A percentile compares a stretch with the other conserved stretches of the same genome.
These are phyloP conservation scores for Saturnia pavonia DNA, from an alignment of 2,888 invertebrate genomes.

Conservation along the genomic window DNA sequence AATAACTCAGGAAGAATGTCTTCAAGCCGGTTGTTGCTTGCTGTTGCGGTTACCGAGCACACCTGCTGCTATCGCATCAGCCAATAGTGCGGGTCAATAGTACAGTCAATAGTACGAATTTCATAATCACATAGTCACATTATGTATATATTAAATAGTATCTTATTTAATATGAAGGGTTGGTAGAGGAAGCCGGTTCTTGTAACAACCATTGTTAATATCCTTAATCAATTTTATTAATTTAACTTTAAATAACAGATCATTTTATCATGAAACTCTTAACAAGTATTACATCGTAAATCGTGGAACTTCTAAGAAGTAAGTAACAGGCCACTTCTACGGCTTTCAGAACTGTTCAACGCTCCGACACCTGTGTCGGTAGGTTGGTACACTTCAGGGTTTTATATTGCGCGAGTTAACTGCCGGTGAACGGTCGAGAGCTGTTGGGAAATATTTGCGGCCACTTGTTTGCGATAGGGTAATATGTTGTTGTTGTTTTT, in stretches of 20 bases:
- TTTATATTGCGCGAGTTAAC: slow-evolving; percentile 13
- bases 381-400: slow-evolving; percentile 6
- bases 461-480: slow-evolving; percentile 12
- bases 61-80: too few relatives aligned
- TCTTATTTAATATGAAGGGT: too few relatives aligned
- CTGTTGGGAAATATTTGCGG: slow-evolving; percentile 9
- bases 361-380: slow-evolving; percentile 21
- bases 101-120: too few relatives aligned
- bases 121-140: too few relatives aligned
- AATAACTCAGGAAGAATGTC: too few relatives aligned
- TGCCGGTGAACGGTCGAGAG: slow-evolving; percentile 10
- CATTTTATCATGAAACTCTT: neutral
- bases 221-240: too few relatives aligned
- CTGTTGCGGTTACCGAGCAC: too few relatives aligned
- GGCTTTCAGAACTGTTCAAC: slow-evolving; percentile 19
- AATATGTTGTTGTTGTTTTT: neutral
- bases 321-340: slow-evolving; percentile 20
- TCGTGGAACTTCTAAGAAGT: neutral
- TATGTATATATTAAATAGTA: too few relatives aligned
- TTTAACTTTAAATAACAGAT: neutral
- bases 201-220: too few relatives aligned
- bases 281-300: neutral
- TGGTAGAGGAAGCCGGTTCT: too few relatives aligned
- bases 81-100: too few relatives aligned
- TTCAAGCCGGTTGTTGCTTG: too few relatives aligned